phyloP scores from a whole-genome alignment of 2,888 invertebrate species.

The Drosophila mimica region DNA sequence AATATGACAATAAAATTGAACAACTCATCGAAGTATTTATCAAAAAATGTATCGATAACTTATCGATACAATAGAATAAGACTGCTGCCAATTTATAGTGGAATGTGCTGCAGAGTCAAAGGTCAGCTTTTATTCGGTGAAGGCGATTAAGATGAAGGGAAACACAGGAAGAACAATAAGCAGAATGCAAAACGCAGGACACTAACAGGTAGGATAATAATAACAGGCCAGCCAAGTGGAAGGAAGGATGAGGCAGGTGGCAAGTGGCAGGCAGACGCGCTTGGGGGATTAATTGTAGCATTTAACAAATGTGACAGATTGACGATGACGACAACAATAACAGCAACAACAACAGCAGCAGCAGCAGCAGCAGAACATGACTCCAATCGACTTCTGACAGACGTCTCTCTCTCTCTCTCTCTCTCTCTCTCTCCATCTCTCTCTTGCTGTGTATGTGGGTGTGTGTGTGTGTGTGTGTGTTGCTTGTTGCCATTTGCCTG shows the following conservation, averaged over 20 bases:
- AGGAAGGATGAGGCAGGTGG: not conserved
- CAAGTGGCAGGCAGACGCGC: constrained; percentile 6
- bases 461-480: constrained; percentile 19
- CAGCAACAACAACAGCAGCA: not conserved
- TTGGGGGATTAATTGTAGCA: constrained; percentile 70
- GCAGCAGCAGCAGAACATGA: constrained; percentile 9
- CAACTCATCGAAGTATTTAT: too few relatives aligned
- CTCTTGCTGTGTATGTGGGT: constrained; percentile 2
- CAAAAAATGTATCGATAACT: not conserved
- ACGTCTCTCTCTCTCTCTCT: not conserved
- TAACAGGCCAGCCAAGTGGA: not conserved
- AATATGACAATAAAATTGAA: not conserved
- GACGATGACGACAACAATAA: constrained; percentile 60
- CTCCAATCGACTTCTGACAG: constrained; percentile 36
- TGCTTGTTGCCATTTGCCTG: constrained; percentile 23
- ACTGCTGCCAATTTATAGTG: too few relatives aligned
- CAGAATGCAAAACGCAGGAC: not conserved
- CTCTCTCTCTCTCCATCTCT: not conserved
- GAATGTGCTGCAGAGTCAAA: not conserved
- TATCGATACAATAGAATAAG: not conserved
- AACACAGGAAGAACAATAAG: constrained; percentile 6
- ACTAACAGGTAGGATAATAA: constrained; percentile 12
- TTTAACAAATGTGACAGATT: constrained; percentile 76
- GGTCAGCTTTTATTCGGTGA: not conserved
- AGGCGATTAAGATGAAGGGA: not conserved